A percentile compares a stretch with the other conserved stretches of the same genome.
Evolutionary conservation across 2,797 vertebrate genomes (phyloP).

Genomic region (Coccyzus lansbergi): DNA sequence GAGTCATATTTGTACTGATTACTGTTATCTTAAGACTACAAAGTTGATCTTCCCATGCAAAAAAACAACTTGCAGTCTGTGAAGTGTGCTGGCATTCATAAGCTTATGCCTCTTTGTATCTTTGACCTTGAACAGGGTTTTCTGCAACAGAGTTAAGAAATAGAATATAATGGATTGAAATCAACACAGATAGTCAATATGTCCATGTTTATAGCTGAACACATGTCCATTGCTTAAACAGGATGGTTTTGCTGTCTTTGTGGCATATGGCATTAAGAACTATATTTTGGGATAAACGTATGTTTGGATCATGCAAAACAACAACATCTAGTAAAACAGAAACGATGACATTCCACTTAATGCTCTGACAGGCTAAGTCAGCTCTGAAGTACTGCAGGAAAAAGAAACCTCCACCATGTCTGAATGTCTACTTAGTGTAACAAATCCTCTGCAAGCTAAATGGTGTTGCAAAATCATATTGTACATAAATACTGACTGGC

Average conservation of each 20-base stretch:
- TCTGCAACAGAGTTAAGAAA: constrained; percentile 4
- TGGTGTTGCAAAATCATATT: accelerated
- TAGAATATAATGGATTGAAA: not conserved
- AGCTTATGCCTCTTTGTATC: not conserved
- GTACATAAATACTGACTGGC: not conserved
- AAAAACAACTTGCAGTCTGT: not conserved
- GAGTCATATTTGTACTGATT: not conserved
- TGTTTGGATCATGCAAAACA: constrained; percentile 24
- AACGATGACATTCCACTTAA: not conserved
- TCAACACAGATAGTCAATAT: constrained; percentile 31
- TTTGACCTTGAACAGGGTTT: constrained; percentile 2
- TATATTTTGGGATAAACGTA: constrained; percentile 53
- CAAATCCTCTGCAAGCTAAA: not conserved
- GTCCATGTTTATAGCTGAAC: constrained; percentile 29
- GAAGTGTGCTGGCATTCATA: not conserved
- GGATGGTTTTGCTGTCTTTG: constrained; percentile 18
- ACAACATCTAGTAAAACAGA: constrained; percentile 20
- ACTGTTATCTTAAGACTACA: not conserved
- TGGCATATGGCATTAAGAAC: constrained; percentile 53
- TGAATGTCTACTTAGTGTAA: not conserved
- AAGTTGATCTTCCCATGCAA: not conserved
- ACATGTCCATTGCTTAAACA: constrained; percentile 48
- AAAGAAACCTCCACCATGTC: not conserved
- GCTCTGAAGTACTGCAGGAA: not conserved
- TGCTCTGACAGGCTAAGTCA: not conserved